Base-by-base conservation (phyloP, 2,888 invertebrate species). In the Machimus atricapillus region DNA sequence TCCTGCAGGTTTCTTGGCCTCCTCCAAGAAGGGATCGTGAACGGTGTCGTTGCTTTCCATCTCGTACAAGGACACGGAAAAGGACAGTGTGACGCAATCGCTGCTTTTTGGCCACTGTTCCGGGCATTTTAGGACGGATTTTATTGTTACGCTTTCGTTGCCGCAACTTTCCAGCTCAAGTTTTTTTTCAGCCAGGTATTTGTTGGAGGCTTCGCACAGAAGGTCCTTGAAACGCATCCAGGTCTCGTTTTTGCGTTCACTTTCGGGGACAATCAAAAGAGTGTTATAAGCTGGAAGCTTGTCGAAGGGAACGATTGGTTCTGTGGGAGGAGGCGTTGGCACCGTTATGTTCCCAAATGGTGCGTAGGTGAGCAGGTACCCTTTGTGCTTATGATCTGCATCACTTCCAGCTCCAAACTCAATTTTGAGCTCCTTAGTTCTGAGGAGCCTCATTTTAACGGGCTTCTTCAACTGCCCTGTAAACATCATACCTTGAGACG, bases 61-160 rank as follows among this genome's bases (percentile, higher is more conserved):
- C 34, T 88, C 77, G 43, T 87, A 88, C 4, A 90, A 79, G 19
- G 87, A 87, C 12, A 89, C 88, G 2, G 88, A 88, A 82, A 88
- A 89, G 31, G 88, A 87, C 1, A 90, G 31, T 79, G 89, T 88
- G 66, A 89, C 87, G 43, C 90, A 90, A 52, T 88, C 85, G 5
- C 78, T 73, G 16, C 88, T 86, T 19, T 88, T 86, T n/a, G 89
- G 89, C 89, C 89, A 90, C 31, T 86, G 85, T 23, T 83, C 79
- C 27, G 89, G 89, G 58, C 90, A 90, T 19, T 89, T 87, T 7
- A 87, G 79, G 16, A 90, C 88, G 14, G 89, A 87, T 8, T 87
- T 88, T 3, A 90, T 88, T 0, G 89, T 89, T 8, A 90, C 89
- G 87, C 89, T 89, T 2, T 88, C 7, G 3, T 88, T 58, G 0